These are phyloP conservation scores for Pelochelys cantorii DNA, from an alignment of 2,797 vertebrate species.

Conservation along the genomic window DNA sequence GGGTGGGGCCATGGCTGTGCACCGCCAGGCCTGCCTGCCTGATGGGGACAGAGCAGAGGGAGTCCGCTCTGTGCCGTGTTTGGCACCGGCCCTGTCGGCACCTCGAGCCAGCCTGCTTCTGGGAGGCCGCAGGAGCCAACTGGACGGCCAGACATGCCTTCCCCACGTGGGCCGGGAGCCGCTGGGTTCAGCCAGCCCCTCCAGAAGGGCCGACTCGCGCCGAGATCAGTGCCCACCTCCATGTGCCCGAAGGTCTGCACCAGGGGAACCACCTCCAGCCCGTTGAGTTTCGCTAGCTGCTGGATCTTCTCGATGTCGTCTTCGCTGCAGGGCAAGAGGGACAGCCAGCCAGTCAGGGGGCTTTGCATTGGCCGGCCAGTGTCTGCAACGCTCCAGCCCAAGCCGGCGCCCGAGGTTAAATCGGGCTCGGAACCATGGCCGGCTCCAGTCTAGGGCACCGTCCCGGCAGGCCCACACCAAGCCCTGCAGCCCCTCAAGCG, in stretches of 20 bases:
- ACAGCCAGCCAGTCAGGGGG: too few species aligned
- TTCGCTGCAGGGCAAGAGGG: slow-evolving; percentile 66
- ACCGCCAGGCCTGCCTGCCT: background rate
- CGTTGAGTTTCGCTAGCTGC: slow-evolving; percentile 75
- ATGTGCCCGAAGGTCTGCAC: slow-evolving; percentile 86
- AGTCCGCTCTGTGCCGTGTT: background rate
- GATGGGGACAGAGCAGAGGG: background rate
- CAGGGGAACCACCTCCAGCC: slow-evolving; percentile 83
- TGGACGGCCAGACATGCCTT: background rate
- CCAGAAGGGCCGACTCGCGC: background rate
- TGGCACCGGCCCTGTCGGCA: background rate
- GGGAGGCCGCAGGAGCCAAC: background rate
- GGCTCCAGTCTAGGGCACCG: background rate
- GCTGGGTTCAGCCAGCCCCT: background rate
- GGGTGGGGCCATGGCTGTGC: background rate
- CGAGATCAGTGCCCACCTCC: slow-evolving; percentile 72
- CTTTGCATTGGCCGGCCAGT: background rate
- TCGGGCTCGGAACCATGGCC: background rate
- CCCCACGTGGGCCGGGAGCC: accelerated
- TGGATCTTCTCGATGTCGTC: slow-evolving; percentile 80
- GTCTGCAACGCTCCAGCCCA: background rate
- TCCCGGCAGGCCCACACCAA: background rate
- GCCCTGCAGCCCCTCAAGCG: background rate
- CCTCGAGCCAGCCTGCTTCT: background rate
- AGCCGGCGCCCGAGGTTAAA: background rate